Evolutionary conservation across 2,797 vertebrate species (phyloP), one percentile per base, ranked within the genome.

Genomic region (Macroramphosus scolopax): DNA sequence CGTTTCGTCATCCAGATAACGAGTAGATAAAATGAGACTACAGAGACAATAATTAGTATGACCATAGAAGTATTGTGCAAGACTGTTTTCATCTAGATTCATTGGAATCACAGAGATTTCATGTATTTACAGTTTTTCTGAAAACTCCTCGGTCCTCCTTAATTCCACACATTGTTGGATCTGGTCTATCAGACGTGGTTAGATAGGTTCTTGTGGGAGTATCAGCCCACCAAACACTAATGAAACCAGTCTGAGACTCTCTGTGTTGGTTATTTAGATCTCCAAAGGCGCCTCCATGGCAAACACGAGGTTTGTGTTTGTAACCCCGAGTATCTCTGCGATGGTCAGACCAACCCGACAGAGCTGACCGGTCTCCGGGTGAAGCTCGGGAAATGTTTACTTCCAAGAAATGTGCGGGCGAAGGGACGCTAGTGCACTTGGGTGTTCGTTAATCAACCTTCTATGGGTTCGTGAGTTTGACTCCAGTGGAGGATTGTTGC

Each of bases 101-200:
- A n/a, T n/a, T n/a, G n/a, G n/a, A n/a, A n/a, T n/a, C n/a, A n/a
- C n/a, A n/a, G n/a, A n/a, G n/a, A n/a, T n/a, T n/a, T n/a, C n/a
- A n/a, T n/a, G n/a, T n/a, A n/a, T n/a, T n/a, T n/a, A n/a, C n/a
- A n/a, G n/a, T n/a, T n/a, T n/a, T n/a, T n/a, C n/a, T n/a, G n/a
- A n/a, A 53, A 41, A 29, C 17, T 15, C 5, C 22, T 6, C 4
- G 0, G n/a, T 8, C 52, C 62, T 73, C 61, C 69, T 57, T 38
- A 60, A 69, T 72, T 73, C 68, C 60, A 48, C 18, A 63, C 43
- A 50, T 58, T 65, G 50, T 30, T 71, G 26, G 22, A 5, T 12
- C 7, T 3, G 47, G 14, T 49, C 12, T 35, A 52, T 66, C 39
- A 52, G 42, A 52, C 37, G 34, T 12, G 17, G n/a, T n/a, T n/a